A percentile compares a stretch with the other conserved stretches of the same genome.
Evolutionary conservation across 1,140 invertebrate genomes (phyloP).

Genomic region (Cotesia vestalis): DNA sequence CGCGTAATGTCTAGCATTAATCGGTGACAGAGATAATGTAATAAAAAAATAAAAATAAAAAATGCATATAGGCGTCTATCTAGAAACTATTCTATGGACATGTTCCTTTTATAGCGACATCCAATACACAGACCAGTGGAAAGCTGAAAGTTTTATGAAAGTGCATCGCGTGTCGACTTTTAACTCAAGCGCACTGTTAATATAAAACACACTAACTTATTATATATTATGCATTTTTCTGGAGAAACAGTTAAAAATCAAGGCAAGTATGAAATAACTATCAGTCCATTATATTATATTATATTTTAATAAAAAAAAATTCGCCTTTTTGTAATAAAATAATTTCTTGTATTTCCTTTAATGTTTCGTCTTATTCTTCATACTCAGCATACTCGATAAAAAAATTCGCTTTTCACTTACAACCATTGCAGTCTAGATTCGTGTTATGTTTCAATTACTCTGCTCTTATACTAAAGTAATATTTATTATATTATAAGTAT

Average conservation of each 20-base stretch:
- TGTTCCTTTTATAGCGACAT: conserved; percentile 34
- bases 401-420: no score
- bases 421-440: no score
- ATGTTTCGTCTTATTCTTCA: no score
- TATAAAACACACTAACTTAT: neutral
- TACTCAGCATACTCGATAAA: no score
- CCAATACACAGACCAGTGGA: conserved; percentile 47
- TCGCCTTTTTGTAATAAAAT: no score
- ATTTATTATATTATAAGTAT: conserved; percentile 8
- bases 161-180: conserved; percentile 53
- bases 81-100: conserved; percentile 38
- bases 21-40: conserved; percentile 10
- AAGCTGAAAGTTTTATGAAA: conserved; percentile 62
- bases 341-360: no score
- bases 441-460: neutral
- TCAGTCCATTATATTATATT: no score
- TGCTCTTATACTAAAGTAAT: neutral
- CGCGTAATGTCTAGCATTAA: neutral
- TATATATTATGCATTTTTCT: conserved; percentile 42
- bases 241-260: no score
- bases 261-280: no score
- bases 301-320: no score
- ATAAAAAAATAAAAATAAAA: conserved; percentile 17
- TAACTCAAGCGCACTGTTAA: conserved; percentile 18
- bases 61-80: conserved; percentile 13